A percentile compares a stretch with the other conserved stretches of the same genome.
These are phyloP conservation scores for Laspeyria flexula DNA, from an alignment of 2,888 invertebrate species.

Conservation along the genomic window DNA sequence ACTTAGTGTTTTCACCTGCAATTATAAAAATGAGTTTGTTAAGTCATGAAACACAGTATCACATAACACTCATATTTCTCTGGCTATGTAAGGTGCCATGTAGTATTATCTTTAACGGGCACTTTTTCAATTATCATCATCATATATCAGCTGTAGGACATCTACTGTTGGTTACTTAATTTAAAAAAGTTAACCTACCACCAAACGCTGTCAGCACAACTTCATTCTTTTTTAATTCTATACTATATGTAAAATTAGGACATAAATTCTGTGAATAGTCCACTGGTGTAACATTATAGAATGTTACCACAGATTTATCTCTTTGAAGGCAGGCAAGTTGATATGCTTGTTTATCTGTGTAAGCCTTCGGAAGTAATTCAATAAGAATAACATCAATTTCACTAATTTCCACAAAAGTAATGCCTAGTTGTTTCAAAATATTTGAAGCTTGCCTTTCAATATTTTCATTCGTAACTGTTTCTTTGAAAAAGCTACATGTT, in stretches of 20 bases:
- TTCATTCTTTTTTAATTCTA: slow-evolving; percentile 66
- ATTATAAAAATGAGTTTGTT: slow-evolving; percentile 19
- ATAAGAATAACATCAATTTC: slow-evolving; percentile 58
- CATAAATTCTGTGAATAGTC: slow-evolving; percentile 67
- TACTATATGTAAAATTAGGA: slow-evolving; percentile 80
- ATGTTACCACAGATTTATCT: slow-evolving; percentile 64
- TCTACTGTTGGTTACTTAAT: no score
- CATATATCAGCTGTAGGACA: no score
- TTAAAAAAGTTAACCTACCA: slow-evolving; percentile 53
- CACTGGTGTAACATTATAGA: slow-evolving; percentile 75
- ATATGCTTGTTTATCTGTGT: slow-evolving; percentile 59
- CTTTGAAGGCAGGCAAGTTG: slow-evolving; percentile 75
- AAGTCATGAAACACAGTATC: no score
- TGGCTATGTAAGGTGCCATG: no score
- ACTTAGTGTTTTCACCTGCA: slow-evolving; percentile 59
- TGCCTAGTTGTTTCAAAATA: slow-evolving; percentile 37
- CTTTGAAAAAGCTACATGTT: slow-evolving; percentile 34
- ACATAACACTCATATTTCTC: no score
- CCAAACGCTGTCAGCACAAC: slow-evolving; percentile 71
- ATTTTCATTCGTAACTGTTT: slow-evolving; percentile 33
- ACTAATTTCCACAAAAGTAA: slow-evolving; percentile 2
- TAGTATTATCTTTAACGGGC: no score
- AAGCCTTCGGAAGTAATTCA: slow-evolving; percentile 73
- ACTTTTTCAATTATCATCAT: no score
- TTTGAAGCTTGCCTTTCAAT: slow-evolving; percentile 27